These are phyloP conservation scores for Taurulus bubalis DNA, from an alignment of 2,113 vertebrate species.

Conservation along the genomic window DNA sequence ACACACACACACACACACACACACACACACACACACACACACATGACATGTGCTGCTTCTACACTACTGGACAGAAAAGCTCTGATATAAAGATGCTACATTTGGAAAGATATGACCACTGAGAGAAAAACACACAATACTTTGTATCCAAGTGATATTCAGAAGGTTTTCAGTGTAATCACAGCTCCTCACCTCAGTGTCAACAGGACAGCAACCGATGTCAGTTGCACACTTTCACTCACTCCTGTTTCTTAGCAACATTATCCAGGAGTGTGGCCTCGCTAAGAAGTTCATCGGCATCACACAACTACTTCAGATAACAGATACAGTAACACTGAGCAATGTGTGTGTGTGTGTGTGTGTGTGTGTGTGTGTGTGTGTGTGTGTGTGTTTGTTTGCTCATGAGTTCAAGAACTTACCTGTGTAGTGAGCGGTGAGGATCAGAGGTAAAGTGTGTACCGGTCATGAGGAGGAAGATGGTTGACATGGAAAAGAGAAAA, in stretches of 20 bases:
- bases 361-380: slow-evolving; percentile 1
- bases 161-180: slow-evolving; percentile 60
- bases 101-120: slow-evolving; percentile 11
- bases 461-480: slow-evolving; percentile 21
- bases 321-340: slow-evolving; percentile 47
- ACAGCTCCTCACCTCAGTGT: slow-evolving; percentile 63
- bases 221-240: slow-evolving; percentile 69
- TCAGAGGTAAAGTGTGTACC: slow-evolving; percentile 28
- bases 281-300: slow-evolving; percentile 36
- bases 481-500: slow-evolving; percentile 62
- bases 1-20: slow-evolving; percentile 29
- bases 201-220: slow-evolving; percentile 70
- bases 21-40: slow-evolving; percentile 21
- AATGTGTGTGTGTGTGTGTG: slow-evolving; percentile 32
- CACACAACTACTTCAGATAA: slow-evolving; percentile 43
- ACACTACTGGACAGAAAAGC: slow-evolving; percentile 8
- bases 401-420: slow-evolving; percentile 69
- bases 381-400: neutral
- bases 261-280: slow-evolving; percentile 60
- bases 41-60: slow-evolving; percentile 9
- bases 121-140: slow-evolving; percentile 21
- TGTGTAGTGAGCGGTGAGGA: slow-evolving; percentile 48
- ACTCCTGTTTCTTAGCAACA: slow-evolving; percentile 81
- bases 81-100: slow-evolving; percentile 25
- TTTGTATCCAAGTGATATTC: slow-evolving; percentile 24